These are phyloP conservation scores for Diarsia mendica DNA, from an alignment of 2,888 invertebrate genomes.

Conservation along the genomic window DNA sequence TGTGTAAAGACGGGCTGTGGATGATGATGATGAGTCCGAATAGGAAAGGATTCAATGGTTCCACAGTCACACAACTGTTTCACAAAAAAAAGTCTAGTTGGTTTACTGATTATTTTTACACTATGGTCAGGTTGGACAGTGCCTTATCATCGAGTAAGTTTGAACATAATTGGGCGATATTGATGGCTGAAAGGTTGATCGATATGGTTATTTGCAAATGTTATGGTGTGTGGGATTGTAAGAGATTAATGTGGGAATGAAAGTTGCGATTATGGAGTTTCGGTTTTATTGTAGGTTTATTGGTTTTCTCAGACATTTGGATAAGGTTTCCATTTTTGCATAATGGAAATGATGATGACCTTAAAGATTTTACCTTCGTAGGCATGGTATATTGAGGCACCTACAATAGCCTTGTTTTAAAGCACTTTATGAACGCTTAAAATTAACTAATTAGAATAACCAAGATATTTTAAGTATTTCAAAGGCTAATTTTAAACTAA, in stretches of 20 bases:
- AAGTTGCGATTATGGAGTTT: constrained; percentile 24
- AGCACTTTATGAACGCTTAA: neutral
- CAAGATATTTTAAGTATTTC: no score
- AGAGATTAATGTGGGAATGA: constrained; percentile 27
- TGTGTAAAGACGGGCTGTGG: neutral
- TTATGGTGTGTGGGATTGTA: constrained; percentile 23
- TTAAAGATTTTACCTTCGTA: neutral
- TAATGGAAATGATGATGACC: neutral
- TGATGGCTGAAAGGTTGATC: constrained; percentile 45
- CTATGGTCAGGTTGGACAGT: constrained; percentile 23
- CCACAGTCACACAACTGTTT: neutral
- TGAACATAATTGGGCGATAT: constrained; percentile 48
- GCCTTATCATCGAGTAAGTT: constrained; percentile 36
- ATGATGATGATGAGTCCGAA: neutral
- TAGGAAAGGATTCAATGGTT: no score
- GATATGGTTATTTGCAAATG: constrained; percentile 41
- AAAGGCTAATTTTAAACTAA: no score
- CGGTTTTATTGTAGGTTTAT: neutral
- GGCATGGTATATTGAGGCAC: no score
- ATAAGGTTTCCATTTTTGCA: neutral
- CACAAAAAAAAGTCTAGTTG: neutral
- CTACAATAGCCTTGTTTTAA: no score
- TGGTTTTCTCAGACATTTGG: neutral
- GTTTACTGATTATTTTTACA: neutral
- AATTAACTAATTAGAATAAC: neutral